A percentile compares a stretch with the other conserved stretches of the same genome.
Evolutionary conservation across 2,888 invertebrate genomes (phyloP).

Genomic region (Amiota mariae): DNA sequence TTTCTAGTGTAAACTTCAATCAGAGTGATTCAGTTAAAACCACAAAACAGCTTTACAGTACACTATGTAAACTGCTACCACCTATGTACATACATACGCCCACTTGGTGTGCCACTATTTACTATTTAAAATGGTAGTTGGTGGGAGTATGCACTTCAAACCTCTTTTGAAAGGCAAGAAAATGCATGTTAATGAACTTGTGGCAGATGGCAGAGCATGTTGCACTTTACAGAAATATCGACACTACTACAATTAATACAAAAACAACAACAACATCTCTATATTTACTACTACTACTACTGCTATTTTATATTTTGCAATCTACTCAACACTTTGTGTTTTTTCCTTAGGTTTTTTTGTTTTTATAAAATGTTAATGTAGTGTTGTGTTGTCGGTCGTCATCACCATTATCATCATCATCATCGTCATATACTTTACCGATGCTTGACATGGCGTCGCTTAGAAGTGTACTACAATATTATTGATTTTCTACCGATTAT

Average conservation of each 20-base stretch:
- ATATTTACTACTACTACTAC: too few relatives aligned
- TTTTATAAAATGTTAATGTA: slow-evolving; percentile 14
- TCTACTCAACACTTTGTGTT: background rate
- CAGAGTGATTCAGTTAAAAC: background rate
- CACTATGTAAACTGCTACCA: too few relatives aligned
- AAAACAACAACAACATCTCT: too few relatives aligned
- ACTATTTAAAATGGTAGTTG: background rate
- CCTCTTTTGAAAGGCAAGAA: background rate
- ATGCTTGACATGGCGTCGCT: slow-evolving; percentile 12
- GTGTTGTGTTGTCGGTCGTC: background rate
- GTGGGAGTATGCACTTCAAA: too few relatives aligned
- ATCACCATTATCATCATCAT: background rate
- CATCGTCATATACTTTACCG: background rate
- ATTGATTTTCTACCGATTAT: slow-evolving; percentile 26
- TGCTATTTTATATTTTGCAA: background rate
- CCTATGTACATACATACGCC: too few relatives aligned
- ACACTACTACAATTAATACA: background rate
- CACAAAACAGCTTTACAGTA: background rate
- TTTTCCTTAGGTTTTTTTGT: slow-evolving; percentile 8
- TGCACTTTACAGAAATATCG: background rate
- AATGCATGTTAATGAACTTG: slow-evolving; percentile 29
- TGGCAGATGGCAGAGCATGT: background rate
- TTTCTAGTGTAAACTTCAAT: background rate
- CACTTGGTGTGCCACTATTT: too few relatives aligned
- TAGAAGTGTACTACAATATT: background rate